These are phyloP conservation scores for Drosophila picticornis DNA, from an alignment of 2,888 invertebrate genomes.

Conservation along the genomic window DNA sequence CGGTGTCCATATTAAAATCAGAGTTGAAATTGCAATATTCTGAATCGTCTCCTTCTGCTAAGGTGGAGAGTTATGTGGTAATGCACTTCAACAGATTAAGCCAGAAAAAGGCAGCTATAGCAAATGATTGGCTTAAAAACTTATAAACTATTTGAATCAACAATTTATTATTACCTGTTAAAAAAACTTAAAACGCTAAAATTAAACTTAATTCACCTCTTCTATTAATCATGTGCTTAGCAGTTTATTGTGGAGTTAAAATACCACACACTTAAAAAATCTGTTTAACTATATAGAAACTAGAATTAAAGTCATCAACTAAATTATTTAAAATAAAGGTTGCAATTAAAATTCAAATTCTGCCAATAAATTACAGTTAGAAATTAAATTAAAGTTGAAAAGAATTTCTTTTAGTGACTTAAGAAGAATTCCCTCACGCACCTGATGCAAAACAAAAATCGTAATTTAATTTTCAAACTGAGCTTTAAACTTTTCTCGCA, in stretches of 20 bases:
- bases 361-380: too few relatives aligned
- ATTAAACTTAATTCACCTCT: neutral
- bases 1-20: neutral
- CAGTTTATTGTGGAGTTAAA: neutral
- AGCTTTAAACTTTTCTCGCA: neutral
- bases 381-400: neutral
- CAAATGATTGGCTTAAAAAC: neutral
- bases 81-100: neutral
- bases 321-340: neutral
- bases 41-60: too few relatives aligned
- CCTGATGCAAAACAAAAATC: neutral
- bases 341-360: neutral
- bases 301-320: neutral
- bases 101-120: neutral
- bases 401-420: neutral
- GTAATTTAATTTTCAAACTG: neutral
- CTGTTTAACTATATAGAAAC: neutral
- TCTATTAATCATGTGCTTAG: neutral
- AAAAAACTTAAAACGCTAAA: neutral
- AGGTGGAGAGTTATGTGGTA: too few relatives aligned
- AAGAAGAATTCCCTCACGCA: neutral
- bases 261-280: neutral
- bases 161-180: neutral
- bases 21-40: neutral
- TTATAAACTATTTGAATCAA: neutral